Evolutionary conservation across 1,140 invertebrate genomes (phyloP).

Genomic region (Ceratitis capitata): DNA sequence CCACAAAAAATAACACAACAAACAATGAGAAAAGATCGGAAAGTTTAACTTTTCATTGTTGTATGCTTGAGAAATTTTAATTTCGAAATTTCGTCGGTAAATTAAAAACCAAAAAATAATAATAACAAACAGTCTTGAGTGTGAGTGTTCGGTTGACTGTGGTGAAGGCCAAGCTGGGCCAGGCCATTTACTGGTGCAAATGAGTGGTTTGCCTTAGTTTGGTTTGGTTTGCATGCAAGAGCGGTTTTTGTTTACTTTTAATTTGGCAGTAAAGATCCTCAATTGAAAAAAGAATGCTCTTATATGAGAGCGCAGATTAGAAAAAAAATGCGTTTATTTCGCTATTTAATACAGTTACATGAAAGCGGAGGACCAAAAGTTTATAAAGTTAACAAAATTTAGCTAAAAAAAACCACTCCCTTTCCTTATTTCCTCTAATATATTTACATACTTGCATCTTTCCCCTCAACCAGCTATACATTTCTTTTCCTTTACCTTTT

Average conservation of each 20-base stretch:
- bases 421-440: too few species aligned
- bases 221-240: neutral
- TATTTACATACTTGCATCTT: too few species aligned
- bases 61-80: conserved; percentile 62
- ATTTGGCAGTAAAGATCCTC: neutral
- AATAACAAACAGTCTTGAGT: neutral
- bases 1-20: neutral
- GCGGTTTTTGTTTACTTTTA: conserved; percentile 32
- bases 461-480: too few species aligned
- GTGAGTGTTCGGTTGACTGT: neutral
- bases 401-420: too few species aligned
- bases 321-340: too few species aligned
- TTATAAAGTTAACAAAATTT: too few species aligned
- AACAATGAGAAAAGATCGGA: conserved; percentile 27
- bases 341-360: too few species aligned
- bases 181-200: neutral
- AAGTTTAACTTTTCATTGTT: conserved; percentile 41
- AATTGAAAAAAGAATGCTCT: too few species aligned
- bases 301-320: too few species aligned
- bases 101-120: conserved; percentile 38
- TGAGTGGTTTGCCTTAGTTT: conserved; percentile 1
- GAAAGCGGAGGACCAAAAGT: too few species aligned
- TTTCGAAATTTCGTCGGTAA: conserved; percentile 55
- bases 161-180: neutral
- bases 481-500: too few species aligned